Evolutionary conservation across 2,888 invertebrate species (phyloP).

Genomic region (Meghimatium bilineatum): DNA sequence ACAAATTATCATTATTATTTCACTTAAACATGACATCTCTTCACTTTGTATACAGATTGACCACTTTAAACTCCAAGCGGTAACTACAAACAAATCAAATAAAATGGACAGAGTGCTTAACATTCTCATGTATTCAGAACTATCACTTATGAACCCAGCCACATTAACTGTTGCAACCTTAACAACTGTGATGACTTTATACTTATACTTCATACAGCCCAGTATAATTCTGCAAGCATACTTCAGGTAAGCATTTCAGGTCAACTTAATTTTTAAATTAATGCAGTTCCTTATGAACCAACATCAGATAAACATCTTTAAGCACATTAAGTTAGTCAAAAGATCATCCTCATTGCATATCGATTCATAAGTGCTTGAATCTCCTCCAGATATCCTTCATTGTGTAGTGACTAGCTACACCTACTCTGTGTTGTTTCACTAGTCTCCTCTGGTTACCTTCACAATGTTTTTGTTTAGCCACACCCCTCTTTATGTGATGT

Average conservation of each 20-base stretch:
- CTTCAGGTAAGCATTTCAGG: conserved; percentile 48
- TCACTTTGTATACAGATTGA: not conserved
- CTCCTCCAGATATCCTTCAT: no score
- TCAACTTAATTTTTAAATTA: not conserved
- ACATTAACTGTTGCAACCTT: conserved; percentile 46
- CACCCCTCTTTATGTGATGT: no score
- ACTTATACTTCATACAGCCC: conserved; percentile 51
- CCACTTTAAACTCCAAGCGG: not conserved
- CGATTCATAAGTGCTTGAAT: no score
- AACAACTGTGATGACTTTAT: conserved; percentile 47
- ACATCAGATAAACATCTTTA: no score
- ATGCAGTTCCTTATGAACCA: no score
- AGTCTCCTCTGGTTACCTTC: no score
- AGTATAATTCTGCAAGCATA: conserved; percentile 51
- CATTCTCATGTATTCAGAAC: conserved; percentile 5
- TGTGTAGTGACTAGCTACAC: no score
- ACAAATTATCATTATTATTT: not conserved
- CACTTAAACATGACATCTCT: not conserved
- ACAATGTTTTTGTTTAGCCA: no score
- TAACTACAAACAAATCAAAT: not conserved
- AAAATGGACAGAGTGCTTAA: conserved; percentile 23
- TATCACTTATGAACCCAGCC: conserved; percentile 47
- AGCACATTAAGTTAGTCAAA: no score
- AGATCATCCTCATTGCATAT: no score
- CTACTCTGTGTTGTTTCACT: no score